A percentile compares a stretch with the other conserved stretches of the same genome.
Evolutionary conservation across 2,888 invertebrate genomes (phyloP).

Genomic region (Agrilus biguttatus): DNA sequence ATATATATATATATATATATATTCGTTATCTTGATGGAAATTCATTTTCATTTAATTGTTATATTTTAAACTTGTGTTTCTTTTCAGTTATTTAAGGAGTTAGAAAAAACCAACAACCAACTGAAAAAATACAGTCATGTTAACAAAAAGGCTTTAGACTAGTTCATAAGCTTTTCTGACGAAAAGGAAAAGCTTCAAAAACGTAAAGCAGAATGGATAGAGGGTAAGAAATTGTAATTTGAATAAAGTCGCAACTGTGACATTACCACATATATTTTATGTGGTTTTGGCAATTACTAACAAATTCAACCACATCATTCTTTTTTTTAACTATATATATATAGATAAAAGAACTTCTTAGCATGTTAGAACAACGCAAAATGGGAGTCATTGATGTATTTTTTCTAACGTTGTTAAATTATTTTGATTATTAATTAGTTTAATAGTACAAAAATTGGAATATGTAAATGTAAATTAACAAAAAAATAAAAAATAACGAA

Average conservation of each 20-base stretch:
- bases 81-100: slow-evolving; percentile 77
- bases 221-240: slow-evolving; percentile 47
- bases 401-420: too few species aligned
- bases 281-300: too few species aligned
- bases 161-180: slow-evolving; percentile 97
- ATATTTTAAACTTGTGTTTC: not conserved
- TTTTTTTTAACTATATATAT: slow-evolving; percentile 41
- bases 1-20: too few species aligned
- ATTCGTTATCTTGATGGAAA: too few species aligned
- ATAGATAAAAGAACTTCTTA: slow-evolving; percentile 85
- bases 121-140: slow-evolving; percentile 98
- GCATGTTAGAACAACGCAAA: slow-evolving; percentile 87
- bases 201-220: slow-evolving; percentile 91
- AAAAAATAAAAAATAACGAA: too few species aligned
- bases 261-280: not conserved
- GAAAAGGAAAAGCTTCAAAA: slow-evolving; percentile 95
- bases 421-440: too few species aligned
- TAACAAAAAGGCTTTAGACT: slow-evolving; percentile 98
- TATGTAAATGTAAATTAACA: too few species aligned
- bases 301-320: too few species aligned
- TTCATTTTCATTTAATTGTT: too few species aligned
- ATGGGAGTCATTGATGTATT: slow-evolving; percentile 50
- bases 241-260: not conserved
- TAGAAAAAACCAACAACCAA: slow-evolving; percentile 93
- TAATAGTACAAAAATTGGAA: too few species aligned